Conservation (phyloP, 2,113 vertebrate genomes). For the Jacana jacana region DNA sequence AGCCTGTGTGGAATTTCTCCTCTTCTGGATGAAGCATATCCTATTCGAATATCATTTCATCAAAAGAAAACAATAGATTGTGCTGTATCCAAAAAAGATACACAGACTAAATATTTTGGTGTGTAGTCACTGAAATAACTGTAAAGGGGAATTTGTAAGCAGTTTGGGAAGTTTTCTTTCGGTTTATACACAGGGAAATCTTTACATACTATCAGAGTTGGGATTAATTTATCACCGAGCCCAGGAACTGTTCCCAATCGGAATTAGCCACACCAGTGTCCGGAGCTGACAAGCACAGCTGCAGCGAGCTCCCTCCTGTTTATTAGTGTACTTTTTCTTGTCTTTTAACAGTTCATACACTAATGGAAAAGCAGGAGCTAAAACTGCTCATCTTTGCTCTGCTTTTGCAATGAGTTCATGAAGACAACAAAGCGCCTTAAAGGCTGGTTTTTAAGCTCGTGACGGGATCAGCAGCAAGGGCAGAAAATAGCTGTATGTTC, state of each 20-base stretch:
- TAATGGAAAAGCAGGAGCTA: neutral
- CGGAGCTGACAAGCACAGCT: constrained; percentile 62
- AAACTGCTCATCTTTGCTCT: neutral
- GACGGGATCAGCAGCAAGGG: neutral
- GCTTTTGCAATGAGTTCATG: neutral
- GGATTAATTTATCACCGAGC: constrained; percentile 60
- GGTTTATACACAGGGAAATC: constrained; percentile 5
- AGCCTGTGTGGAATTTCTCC: neutral
- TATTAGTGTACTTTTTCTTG: constrained; percentile 28
- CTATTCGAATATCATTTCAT: neutral
- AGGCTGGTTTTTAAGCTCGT: neutral
- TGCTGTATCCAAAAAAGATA: neutral
- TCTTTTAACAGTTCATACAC: constrained; percentile 25
- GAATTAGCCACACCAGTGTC: constrained; percentile 64
- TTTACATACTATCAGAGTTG: constrained; percentile 4
- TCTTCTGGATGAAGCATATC: neutral
- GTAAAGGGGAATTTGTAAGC: constrained; percentile 33
- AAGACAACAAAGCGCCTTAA: neutral
- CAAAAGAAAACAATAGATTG: neutral
- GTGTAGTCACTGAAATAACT: constrained; percentile 38
- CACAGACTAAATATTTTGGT: constrained; percentile 40
- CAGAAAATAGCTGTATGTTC: neutral
- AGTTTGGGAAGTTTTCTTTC: constrained; percentile 38
- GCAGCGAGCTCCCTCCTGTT: constrained; percentile 34
- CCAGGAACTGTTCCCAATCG: constrained; percentile 59